Base-by-base conservation (phyloP, 2,113 vertebrate genomes). In the Prionailurus bengalensis region DNA sequence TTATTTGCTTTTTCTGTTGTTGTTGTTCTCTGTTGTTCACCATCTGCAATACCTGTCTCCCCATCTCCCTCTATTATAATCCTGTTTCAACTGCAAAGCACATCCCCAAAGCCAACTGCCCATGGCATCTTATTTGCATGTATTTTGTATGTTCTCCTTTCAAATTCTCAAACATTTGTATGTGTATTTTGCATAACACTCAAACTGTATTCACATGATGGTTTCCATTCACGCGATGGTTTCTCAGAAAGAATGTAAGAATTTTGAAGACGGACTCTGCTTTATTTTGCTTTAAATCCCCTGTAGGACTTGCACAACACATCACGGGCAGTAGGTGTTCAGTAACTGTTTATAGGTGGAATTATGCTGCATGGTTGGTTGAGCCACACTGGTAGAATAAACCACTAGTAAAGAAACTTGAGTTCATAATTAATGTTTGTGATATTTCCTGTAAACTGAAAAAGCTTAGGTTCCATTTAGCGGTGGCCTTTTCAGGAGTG, bases 401-500 rank as follows among this genome's bases (percentile, higher is more conserved):
- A 87, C 29, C n/a, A 63, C 42, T 45, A 78, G 45, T 61, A 96
- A 95, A 65, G n/a, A 89, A 27, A 79, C 25, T 70, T 82, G 19
- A 79, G 55, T 48, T 97, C 7, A 12, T 92, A 97, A 92, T 94
- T 92, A 81, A 91, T 61, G 51, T 86, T 71, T 86, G 42, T 31
- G 31, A 51, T 58, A 96, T 78, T 95, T 96, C 9, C 73, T 90
- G 2, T 61, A 96, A 93, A 87, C 19, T 84, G 55, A n/a, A 93
- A 91, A 79, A 94, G 11, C 63, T 95, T 89, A 71, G 68, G 78
- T 85, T 91, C 81, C 91, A 19, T 73, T 96, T 81, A 94, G 48
- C 27, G 19, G 17, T 89, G 82, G 42, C 66, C 81, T 97, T 97
- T 97, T 96, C 45, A 85, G 39, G 96, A 91, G 86, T 51, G n/a